Evolutionary conservation across 2,888 invertebrate species (phyloP).

Genomic region (Camponotus fellah): DNA sequence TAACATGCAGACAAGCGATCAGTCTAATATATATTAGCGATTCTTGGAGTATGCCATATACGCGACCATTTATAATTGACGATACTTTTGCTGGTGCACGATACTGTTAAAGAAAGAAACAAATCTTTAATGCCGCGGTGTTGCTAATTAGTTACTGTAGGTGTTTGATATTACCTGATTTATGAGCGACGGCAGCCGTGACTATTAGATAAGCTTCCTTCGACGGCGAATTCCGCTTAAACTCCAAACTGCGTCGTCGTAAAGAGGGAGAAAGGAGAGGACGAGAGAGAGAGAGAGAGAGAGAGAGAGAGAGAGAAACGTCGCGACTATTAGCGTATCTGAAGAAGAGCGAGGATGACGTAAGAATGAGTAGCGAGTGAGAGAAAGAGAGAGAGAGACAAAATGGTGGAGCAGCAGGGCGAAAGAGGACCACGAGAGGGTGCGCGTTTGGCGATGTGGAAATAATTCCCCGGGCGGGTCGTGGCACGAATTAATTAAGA

Average conservation of each 20-base stretch:
- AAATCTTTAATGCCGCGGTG: not conserved
- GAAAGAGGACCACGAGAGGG: constrained; percentile 55
- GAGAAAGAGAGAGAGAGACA: not conserved
- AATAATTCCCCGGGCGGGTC: constrained; percentile 74
- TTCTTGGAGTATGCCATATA: not conserved
- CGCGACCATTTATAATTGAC: not conserved
- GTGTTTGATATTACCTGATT: constrained; percentile 61
- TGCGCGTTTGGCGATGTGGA: constrained; percentile 75
- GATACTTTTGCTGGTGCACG: not conserved
- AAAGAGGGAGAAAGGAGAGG: not conserved
- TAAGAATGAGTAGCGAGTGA: not conserved
- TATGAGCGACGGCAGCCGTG: constrained; percentile 22
- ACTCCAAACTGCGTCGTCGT: constrained; percentile 18
- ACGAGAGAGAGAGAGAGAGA: not conserved
- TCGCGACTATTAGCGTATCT: constrained; percentile 11
- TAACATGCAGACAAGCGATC: not conserved
- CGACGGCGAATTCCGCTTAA: constrained; percentile 35
- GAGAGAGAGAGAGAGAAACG: not conserved
- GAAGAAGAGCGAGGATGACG: constrained; percentile 28
- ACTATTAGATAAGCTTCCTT: constrained; percentile 54
- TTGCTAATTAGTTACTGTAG: constrained; percentile 41
- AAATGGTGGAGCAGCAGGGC: constrained; percentile 8
- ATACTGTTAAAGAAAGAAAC: not conserved
- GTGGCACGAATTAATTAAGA: constrained; percentile 78
- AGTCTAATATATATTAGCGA: not conserved